phyloP scores from a whole-genome alignment of 1,140 invertebrate genomes.

The Gyrodactylus salaris region DNA sequence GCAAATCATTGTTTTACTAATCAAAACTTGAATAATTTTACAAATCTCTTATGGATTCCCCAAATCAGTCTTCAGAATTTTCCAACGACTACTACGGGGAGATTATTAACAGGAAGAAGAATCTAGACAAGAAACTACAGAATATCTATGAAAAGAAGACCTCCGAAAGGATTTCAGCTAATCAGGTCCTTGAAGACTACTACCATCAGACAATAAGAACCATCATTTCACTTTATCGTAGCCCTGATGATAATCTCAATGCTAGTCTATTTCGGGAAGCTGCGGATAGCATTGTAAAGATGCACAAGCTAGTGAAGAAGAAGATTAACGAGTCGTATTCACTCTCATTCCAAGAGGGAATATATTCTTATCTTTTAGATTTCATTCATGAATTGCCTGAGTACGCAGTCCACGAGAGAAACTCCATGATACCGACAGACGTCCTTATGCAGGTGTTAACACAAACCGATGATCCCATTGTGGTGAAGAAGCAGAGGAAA shows the following conservation, averaged over 20 bases:
- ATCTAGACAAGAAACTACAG: background rate
- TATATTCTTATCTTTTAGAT: background rate
- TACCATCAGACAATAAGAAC: background rate
- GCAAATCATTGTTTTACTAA: too few relatives aligned
- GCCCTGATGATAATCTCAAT: background rate
- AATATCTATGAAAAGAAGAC: background rate
- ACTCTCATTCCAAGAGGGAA: background rate
- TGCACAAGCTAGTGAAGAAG: background rate
- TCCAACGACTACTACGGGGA: background rate
- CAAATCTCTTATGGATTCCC: background rate
- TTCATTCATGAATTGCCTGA: background rate
- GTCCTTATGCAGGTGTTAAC: background rate
- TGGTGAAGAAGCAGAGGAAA: too few relatives aligned
- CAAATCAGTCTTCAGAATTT: background rate
- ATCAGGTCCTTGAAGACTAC: background rate
- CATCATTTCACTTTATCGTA: background rate
- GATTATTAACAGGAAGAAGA: background rate
- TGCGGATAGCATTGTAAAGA: background rate
- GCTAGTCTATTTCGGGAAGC: background rate
- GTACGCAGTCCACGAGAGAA: background rate
- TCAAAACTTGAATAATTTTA: too few relatives aligned
- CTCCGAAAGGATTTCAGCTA: background rate
- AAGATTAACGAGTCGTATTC: background rate
- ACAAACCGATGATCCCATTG: background rate
- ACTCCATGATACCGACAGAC: background rate